A percentile compares a stretch with the other conserved stretches of the same genome.
These are phyloP conservation scores for Dicaeum eximium DNA, from an alignment of 2,113 vertebrate species.

Conservation along the genomic window DNA sequence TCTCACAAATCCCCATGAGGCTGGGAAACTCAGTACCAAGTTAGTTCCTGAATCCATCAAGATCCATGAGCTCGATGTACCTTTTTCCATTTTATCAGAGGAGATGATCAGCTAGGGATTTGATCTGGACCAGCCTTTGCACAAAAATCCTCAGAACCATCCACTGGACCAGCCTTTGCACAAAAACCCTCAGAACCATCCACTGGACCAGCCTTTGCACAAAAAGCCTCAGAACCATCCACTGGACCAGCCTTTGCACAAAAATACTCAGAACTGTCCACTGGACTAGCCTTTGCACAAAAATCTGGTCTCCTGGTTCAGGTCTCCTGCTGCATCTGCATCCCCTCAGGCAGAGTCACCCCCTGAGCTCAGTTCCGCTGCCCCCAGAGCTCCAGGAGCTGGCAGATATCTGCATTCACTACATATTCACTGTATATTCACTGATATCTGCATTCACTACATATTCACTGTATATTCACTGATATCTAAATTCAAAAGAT, in stretches of 20 bases:
- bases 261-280: not conserved
- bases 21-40: not conserved
- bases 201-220: too few relatives aligned
- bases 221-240: not conserved
- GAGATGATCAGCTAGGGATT: not conserved
- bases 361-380: not conserved
- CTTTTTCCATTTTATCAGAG: not conserved
- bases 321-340: not conserved
- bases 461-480: not conserved
- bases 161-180: not conserved
- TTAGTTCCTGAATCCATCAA: not conserved
- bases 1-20: not conserved
- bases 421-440: too few relatives aligned
- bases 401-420: not conserved
- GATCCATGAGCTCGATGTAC: not conserved
- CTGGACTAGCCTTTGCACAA: not conserved
- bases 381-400: too few relatives aligned
- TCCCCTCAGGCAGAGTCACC: too few relatives aligned
- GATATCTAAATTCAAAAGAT: not conserved
- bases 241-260: not conserved
- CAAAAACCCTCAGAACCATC: not conserved
- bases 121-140: not conserved
- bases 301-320: not conserved
- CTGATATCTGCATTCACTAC: not conserved
- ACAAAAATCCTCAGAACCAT: not conserved